A percentile compares a stretch with the other conserved stretches of the same genome.
Evolutionary conservation across 2,113 vertebrate genomes (phyloP).

Genomic region (Takifugu bimaculatus): DNA sequence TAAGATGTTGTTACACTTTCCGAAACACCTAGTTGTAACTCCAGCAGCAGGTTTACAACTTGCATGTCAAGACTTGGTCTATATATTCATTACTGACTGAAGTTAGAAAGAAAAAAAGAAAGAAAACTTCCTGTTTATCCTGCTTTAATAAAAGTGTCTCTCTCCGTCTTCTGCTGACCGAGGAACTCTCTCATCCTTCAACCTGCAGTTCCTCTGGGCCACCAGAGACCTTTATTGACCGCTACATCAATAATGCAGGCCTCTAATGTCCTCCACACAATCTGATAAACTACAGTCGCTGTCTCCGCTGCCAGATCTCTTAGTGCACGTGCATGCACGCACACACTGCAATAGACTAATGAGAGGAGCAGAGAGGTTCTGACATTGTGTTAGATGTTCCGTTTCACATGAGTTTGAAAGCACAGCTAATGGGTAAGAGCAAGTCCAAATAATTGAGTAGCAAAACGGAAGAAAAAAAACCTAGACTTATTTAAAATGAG

Average conservation of each 20-base stretch:
- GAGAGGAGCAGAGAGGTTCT: slow-evolving; percentile 50
- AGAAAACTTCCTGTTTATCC: slow-evolving; percentile 20
- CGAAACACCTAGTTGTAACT: no score
- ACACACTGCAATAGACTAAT: slow-evolving; percentile 51
- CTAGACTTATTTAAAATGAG: slow-evolving; percentile 37
- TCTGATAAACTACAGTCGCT: slow-evolving; percentile 66
- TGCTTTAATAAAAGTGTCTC: slow-evolving; percentile 33
- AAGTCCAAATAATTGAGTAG: slow-evolving; percentile 58
- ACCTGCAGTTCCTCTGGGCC: slow-evolving; percentile 60
- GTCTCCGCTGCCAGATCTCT: slow-evolving; percentile 7
- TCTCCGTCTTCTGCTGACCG: slow-evolving; percentile 16
- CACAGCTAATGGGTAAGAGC: slow-evolving; percentile 50
- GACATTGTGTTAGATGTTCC: slow-evolving; percentile 53
- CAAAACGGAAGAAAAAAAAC: slow-evolving; percentile 48
- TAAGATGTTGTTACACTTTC: background rate
- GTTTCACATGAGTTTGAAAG: slow-evolving; percentile 51
- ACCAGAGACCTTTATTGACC: slow-evolving; percentile 73
- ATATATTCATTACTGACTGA: background rate
- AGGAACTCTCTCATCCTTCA: slow-evolving; percentile 56
- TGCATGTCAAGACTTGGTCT: background rate
- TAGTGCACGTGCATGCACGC: background rate
- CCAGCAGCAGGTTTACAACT: no score
- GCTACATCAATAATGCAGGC: slow-evolving; percentile 73
- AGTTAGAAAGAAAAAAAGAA: background rate
- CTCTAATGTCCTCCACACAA: slow-evolving; percentile 71